Evolutionary conservation across 2,797 vertebrate genomes (phyloP).

Genomic region (Tachyglossus aculeatus): DNA sequence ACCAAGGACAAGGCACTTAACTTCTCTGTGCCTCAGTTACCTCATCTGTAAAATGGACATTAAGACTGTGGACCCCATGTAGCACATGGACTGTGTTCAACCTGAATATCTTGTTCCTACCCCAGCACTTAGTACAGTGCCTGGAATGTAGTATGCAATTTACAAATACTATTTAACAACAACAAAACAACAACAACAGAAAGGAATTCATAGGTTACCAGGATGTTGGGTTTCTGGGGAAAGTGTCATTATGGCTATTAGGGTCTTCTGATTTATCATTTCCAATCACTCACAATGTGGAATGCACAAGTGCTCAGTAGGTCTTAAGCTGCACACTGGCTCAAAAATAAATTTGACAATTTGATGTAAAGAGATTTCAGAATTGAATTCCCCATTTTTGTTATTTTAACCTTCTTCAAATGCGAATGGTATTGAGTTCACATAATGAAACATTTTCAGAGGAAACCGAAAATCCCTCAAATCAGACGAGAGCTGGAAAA

Average conservation of each 20-base stretch:
- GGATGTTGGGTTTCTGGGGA: neutral
- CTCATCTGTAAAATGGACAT: too few species aligned
- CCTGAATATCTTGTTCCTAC: too few species aligned
- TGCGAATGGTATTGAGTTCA: neutral
- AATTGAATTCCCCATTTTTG: slow-evolving; percentile 12
- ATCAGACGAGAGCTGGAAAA: neutral
- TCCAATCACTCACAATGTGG: neutral
- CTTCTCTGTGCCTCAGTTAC: too few species aligned
- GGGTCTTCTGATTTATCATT: neutral
- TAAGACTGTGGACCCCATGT: too few species aligned
- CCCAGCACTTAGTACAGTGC: too few species aligned
- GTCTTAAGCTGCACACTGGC: slow-evolving; percentile 13
- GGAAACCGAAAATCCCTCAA: slow-evolving; percentile 22
- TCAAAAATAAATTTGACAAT: slow-evolving; percentile 11
- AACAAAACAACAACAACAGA: too few species aligned
- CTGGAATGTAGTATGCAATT: too few species aligned
- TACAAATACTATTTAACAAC: too few species aligned
- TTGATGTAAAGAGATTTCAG: neutral
- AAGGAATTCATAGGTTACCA: neutral
- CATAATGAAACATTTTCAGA: slow-evolving; percentile 40
- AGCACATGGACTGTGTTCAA: too few species aligned
- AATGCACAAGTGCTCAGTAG: neutral
- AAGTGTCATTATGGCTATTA: neutral
- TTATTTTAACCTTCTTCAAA: slow-evolving; percentile 6
- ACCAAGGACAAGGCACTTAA: too few species aligned